Conservation (phyloP, 2,797 vertebrate genomes). For the Ambastaia sidthimunki region DNA sequence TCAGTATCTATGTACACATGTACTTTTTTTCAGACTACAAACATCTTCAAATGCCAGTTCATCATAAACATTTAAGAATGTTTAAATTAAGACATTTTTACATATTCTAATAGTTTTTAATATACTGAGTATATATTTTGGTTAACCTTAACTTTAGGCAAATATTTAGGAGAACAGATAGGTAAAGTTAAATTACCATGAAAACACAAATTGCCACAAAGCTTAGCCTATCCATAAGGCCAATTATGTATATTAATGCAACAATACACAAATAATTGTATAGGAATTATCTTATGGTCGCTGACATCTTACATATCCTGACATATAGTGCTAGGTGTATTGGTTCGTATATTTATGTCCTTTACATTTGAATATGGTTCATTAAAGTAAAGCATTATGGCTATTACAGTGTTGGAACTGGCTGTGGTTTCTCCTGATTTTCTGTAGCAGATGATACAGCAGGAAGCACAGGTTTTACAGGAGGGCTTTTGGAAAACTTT, state of each 20-base stretch:
- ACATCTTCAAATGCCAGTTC: not conserved
- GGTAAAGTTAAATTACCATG: not conserved
- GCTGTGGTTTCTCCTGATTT: slow-evolving; percentile 85
- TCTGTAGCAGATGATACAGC: slow-evolving; percentile 76
- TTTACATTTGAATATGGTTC: not conserved
- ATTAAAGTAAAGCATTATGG: not conserved
- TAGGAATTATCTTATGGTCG: not conserved
- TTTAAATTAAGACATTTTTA: slow-evolving; percentile 16
- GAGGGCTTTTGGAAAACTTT: slow-evolving; percentile 86
- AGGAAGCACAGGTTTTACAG: slow-evolving; percentile 80
- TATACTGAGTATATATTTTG: not conserved
- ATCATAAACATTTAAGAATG: not conserved
- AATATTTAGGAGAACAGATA: too few species aligned
- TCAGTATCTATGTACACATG: slow-evolving; percentile 43
- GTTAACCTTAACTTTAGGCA: slow-evolving; percentile 15
- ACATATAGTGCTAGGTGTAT: not conserved
- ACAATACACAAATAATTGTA: not conserved
- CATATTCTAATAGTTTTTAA: not conserved
- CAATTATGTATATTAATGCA: not conserved
- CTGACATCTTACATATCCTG: slow-evolving; percentile 11
- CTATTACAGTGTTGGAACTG: slow-evolving; percentile 87
- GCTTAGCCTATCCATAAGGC: not conserved
- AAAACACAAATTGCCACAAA: slow-evolving; percentile 8
- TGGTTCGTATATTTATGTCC: not conserved
- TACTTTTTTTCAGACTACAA: slow-evolving; percentile 17